These are phyloP conservation scores for Rousettus leschenaultii DNA, from an alignment of 2,113 vertebrate species.

Conservation along the genomic window DNA sequence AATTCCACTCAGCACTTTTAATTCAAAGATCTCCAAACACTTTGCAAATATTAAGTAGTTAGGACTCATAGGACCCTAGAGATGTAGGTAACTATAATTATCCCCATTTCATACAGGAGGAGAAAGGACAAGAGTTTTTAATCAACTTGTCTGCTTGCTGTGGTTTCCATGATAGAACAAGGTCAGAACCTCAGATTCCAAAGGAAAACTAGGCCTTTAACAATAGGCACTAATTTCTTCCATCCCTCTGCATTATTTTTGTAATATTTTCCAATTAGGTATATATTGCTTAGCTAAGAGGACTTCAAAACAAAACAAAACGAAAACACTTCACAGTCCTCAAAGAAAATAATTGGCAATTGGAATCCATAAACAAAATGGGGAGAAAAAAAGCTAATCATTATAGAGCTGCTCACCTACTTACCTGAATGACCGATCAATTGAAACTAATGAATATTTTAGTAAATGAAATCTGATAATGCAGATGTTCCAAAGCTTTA, in stretches of 20 bases:
- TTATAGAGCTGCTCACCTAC: neutral
- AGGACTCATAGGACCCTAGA: constrained; percentile 69
- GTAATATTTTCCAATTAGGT: neutral
- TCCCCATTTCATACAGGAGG: constrained; percentile 31
- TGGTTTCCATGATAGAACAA: constrained; percentile 59
- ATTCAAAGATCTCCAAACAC: constrained; percentile 71
- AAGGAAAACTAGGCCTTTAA: constrained; percentile 27
- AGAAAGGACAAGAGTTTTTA: constrained; percentile 64
- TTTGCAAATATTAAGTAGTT: constrained; percentile 77
- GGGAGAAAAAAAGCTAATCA: neutral
- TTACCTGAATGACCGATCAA: neutral
- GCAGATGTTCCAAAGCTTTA: neutral
- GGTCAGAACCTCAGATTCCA: constrained; percentile 56
- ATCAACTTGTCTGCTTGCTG: constrained; percentile 58
- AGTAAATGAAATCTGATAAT: neutral
- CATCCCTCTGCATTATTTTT: neutral
- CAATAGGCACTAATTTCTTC: neutral
- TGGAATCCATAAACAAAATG: constrained; percentile 8
- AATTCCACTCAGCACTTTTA: constrained; percentile 70
- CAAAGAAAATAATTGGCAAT: neutral
- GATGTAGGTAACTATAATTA: constrained; percentile 73
- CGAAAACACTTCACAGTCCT: neutral
- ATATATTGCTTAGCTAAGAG: neutral
- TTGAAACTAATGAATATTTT: constrained; percentile 15
- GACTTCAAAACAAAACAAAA: neutral